These are phyloP conservation scores for Hydrozoanthus tunicans DNA, from an alignment of 64 coral and sea anemone genomes.

Conservation along the genomic window DNA sequence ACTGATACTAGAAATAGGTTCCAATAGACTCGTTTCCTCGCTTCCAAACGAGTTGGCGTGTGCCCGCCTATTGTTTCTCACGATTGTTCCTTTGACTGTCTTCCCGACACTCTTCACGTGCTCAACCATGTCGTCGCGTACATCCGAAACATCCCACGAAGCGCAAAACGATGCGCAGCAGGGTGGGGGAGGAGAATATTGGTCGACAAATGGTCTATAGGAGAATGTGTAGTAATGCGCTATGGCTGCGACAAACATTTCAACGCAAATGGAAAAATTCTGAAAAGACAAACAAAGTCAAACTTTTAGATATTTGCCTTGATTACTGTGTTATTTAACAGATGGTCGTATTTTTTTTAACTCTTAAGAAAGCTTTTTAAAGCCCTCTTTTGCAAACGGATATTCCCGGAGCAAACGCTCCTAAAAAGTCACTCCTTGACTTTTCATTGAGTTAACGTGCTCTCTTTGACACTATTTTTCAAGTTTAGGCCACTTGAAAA, in stretches of 20 bases:
- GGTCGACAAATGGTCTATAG: slow-evolving; percentile 87
- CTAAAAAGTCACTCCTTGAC: no score
- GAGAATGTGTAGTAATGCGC: slow-evolving; percentile 94
- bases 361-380: no score
- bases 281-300: slow-evolving; percentile 32
- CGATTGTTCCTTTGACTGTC: slow-evolving; percentile 79
- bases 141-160: slow-evolving; percentile 94
- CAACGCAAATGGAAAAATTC: slow-evolving; percentile 92
- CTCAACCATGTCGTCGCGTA: slow-evolving; percentile 83
- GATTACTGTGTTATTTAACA: no score
- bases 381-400: no score
- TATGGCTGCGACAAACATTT: slow-evolving; percentile 93
- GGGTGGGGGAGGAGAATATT: slow-evolving; percentile 75
- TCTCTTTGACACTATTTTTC: no score
- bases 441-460: no score
- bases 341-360: no score
- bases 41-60: neutral
- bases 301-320: neutral
- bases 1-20: neutral
- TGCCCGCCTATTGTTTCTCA: slow-evolving; percentile 55
- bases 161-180: slow-evolving; percentile 93
- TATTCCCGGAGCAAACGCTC: no score
- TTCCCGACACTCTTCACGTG: slow-evolving; percentile 87
- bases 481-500: no score
- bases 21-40: slow-evolving; percentile 37